Evolutionary conservation across 2,113 vertebrate genomes (phyloP).

Genomic region (Gobius niger): DNA sequence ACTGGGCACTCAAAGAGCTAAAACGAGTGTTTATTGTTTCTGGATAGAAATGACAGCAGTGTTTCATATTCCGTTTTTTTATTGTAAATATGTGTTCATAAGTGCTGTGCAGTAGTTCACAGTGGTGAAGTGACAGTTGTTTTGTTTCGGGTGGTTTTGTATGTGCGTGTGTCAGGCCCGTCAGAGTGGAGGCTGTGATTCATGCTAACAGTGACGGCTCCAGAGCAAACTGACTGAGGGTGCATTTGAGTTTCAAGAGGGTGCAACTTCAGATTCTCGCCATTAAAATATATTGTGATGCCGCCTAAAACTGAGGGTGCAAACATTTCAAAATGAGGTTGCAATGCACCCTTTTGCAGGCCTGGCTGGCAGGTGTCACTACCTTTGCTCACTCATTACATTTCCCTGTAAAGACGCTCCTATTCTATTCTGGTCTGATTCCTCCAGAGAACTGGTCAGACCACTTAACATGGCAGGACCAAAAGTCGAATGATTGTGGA

Average conservation of each 20-base stretch:
- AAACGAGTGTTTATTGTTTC: conserved; percentile 9
- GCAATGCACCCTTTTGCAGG: no score
- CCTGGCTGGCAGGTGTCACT: conserved; percentile 38
- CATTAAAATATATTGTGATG: no score
- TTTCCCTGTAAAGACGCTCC: no score
- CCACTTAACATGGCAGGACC: no score
- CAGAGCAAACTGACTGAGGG: no score
- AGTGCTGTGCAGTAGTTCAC: neutral
- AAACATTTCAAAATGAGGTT: no score
- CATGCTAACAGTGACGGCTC: conserved; percentile 35
- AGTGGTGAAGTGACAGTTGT: conserved; percentile 4
- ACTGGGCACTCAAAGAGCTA: neutral
- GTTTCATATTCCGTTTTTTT: neutral
- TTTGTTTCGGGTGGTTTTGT: neutral
- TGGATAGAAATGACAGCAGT: neutral
- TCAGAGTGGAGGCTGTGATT: conserved; percentile 33
- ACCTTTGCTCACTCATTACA: conserved; percentile 22
- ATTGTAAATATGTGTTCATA: conserved; percentile 2
- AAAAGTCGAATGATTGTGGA: no score
- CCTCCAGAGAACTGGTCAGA: no score
- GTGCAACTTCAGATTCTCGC: no score
- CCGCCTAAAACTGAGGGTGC: no score
- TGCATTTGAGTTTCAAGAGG: no score
- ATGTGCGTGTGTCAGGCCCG: conserved; percentile 6
- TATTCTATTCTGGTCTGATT: no score